Evolutionary conservation across 2,113 vertebrate species (phyloP).

Genomic region (Oxyura jamaicensis): DNA sequence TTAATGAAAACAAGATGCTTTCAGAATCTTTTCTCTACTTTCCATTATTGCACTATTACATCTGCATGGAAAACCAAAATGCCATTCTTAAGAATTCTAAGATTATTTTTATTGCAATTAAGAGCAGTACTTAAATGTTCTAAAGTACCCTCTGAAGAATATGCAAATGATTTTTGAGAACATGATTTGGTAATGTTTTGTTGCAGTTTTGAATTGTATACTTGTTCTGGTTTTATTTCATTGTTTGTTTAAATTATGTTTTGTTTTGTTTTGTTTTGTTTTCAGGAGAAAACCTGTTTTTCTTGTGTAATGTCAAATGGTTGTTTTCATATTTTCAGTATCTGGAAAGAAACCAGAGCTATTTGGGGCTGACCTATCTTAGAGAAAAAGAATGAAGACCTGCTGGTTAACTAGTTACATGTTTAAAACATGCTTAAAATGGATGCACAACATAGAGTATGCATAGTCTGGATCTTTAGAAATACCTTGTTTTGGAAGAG

Average conservation of each 20-base stretch:
- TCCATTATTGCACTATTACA: background rate
- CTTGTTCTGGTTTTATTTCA: background rate
- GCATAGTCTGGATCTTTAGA: background rate
- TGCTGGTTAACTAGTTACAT: background rate
- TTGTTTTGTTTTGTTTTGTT: background rate
- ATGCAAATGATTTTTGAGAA: background rate
- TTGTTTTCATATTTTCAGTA: background rate
- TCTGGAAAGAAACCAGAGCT: background rate
- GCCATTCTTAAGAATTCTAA: background rate
- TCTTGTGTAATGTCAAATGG: background rate
- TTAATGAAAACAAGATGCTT: background rate
- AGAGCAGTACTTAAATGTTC: background rate
- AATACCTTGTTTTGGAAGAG: background rate
- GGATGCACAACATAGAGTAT: background rate
- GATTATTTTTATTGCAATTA: background rate
- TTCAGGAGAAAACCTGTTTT: background rate
- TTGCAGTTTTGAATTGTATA: background rate
- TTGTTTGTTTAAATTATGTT: background rate
- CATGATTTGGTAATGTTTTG: background rate
- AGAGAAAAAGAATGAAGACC: background rate
- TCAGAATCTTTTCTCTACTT: background rate
- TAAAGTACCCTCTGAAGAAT: background rate
- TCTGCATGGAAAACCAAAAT: background rate
- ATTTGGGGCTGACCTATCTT: background rate
- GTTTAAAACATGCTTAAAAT: too few species aligned